Evolutionary conservation across 1,140 invertebrate genomes (phyloP).

Genomic region (Manduca sexta): DNA sequence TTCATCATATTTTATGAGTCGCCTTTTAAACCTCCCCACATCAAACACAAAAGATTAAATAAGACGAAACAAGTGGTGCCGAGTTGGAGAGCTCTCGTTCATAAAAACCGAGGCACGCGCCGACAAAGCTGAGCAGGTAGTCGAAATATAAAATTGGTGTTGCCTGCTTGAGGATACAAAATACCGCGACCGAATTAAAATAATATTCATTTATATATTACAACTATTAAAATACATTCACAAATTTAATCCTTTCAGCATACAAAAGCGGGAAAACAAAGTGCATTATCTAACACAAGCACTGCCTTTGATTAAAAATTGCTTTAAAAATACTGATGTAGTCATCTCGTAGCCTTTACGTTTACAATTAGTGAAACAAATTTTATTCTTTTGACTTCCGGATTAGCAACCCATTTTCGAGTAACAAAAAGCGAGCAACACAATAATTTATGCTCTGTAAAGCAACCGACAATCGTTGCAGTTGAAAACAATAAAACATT

Average conservation of each 20-base stretch:
- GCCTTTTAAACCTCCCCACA: background rate
- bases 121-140: constrained; percentile 8
- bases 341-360: too few relatives aligned
- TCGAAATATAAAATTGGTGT: too few relatives aligned
- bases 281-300: too few relatives aligned
- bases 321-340: too few relatives aligned
- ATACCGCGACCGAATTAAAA: too few relatives aligned
- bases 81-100: constrained; percentile 6
- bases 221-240: too few relatives aligned
- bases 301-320: too few relatives aligned
- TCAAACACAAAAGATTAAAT: constrained; percentile 29
- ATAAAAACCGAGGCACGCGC: constrained; percentile 17
- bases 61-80: constrained; percentile 26
- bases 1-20: background rate
- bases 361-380: too few relatives aligned
- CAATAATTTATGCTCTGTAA: constrained; percentile 22
- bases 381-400: background rate
- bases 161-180: too few relatives aligned
- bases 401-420: constrained; percentile 2
- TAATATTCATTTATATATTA: too few relatives aligned
- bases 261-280: too few relatives aligned
- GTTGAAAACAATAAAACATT: constrained; percentile 22
- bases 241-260: too few relatives aligned
- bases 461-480: constrained; percentile 16
- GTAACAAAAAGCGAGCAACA: constrained; percentile 5